Evolutionary conservation across 2,797 vertebrate species (phyloP).

Genomic region (Furcifer pardalis): DNA sequence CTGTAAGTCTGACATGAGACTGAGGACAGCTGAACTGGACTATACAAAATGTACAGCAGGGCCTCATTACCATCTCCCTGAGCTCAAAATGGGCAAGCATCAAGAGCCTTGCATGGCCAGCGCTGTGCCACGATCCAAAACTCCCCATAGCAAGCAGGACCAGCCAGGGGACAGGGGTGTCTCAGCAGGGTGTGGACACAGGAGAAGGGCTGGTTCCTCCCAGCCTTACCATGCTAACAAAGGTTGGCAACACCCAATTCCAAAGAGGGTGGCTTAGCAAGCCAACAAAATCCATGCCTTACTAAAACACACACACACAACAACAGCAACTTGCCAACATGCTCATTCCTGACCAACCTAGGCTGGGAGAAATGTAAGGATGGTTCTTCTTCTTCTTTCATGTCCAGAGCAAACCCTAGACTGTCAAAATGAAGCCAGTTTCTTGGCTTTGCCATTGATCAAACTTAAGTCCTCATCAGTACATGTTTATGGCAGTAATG

Average conservation of each 20-base stretch:
- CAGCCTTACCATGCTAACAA: too few relatives aligned
- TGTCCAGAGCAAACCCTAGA: too few relatives aligned
- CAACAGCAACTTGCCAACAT: background rate
- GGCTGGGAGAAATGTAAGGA: background rate
- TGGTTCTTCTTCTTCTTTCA: too few relatives aligned
- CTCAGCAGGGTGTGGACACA: background rate
- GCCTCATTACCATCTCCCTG: background rate
- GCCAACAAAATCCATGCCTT: background rate
- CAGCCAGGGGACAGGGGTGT: background rate
- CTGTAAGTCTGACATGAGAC: too few relatives aligned
- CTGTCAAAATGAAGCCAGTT: too few relatives aligned
- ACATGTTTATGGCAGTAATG: too few relatives aligned
- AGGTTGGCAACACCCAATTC: background rate
- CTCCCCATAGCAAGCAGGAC: background rate
- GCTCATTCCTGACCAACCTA: background rate
- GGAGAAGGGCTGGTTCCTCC: background rate
- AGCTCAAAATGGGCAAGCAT: background rate
- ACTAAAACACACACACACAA: background rate
- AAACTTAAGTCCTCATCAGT: too few relatives aligned
- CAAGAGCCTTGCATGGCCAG: background rate
- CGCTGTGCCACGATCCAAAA: background rate
- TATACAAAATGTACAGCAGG: background rate
- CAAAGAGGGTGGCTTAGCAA: background rate
- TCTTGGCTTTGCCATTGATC: too few relatives aligned
- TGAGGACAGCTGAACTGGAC: too few relatives aligned